Evolutionary conservation across 2,797 vertebrate genomes (phyloP).

Genomic region (Helarctos malayanus): DNA sequence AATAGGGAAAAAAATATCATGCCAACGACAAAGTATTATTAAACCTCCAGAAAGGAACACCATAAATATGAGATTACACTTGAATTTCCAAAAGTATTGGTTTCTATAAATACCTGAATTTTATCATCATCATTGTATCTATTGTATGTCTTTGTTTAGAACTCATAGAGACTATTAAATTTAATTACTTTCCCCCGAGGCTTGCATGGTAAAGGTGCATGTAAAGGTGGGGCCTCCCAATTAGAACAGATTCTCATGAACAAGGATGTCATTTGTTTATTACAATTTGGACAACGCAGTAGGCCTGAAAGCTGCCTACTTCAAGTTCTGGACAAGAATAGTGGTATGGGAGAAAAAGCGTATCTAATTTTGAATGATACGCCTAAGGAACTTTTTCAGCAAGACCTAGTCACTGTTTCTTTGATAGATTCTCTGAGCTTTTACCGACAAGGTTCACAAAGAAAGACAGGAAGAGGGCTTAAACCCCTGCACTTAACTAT

Average conservation of each 20-base stretch:
- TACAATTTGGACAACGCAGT: conserved; percentile 54
- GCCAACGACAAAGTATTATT: not conserved
- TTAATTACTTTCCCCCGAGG: conserved; percentile 71
- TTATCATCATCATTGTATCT: conserved; percentile 8
- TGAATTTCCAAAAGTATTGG: not conserved
- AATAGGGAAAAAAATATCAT: not conserved
- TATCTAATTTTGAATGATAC: conserved; percentile 85
- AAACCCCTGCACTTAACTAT: not conserved
- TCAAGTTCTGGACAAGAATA: conserved; percentile 84
- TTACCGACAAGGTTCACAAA: not conserved
- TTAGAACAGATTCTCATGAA: conserved; percentile 79
- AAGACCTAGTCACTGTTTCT: conserved; percentile 77
- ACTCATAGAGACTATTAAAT: conserved; percentile 45
- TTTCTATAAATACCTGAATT: conserved; percentile 53
- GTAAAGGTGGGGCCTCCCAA: conserved; percentile 58
- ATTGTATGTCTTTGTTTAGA: conserved; percentile 55
- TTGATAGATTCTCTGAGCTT: conserved; percentile 69
- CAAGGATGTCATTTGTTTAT: conserved; percentile 74
- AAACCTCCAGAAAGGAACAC: not conserved
- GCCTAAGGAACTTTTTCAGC: conserved; percentile 83
- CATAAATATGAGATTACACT: not conserved
- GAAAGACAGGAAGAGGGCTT: not conserved
- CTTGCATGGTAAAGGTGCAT: conserved; percentile 32
- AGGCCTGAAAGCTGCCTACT: conserved; percentile 78
- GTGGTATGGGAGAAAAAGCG: conserved; percentile 76